These are phyloP conservation scores for Argyrosomus japonicus DNA, from an alignment of 2,113 vertebrate genomes.

Conservation along the genomic window DNA sequence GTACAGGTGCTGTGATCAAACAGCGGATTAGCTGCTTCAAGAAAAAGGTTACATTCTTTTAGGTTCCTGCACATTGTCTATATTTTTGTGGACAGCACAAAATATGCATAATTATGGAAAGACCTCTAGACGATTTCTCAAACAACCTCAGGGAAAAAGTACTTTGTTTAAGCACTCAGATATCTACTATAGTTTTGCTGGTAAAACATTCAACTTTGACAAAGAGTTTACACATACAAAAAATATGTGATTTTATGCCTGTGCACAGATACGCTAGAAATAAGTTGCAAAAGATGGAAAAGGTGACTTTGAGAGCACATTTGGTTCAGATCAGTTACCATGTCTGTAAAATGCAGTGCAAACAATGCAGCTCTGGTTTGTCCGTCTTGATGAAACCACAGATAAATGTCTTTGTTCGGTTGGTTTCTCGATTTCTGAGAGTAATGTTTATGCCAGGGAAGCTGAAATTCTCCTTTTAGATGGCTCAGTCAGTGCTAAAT, in stretches of 20 bases:
- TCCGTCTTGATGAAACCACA: constrained; percentile 22
- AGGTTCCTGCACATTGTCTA: constrained; percentile 33
- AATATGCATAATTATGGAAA: constrained; percentile 48
- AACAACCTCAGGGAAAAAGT: constrained; percentile 42
- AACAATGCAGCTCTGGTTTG: constrained; percentile 2
- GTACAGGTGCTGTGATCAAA: constrained; percentile 43
- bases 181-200: constrained; percentile 12
- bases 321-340: constrained; percentile 9
- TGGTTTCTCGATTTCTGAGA: constrained; percentile 6
- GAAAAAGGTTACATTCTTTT: constrained; percentile 23
- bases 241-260: neutral
- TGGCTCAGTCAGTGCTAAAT: constrained; percentile 34
- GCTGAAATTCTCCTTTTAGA: constrained; percentile 3
- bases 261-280: constrained; percentile 1
- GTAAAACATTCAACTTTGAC: constrained; percentile 8
- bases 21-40: constrained; percentile 10
- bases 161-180: constrained; percentile 17
- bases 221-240: constrained; percentile 1
- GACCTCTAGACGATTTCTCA: constrained; percentile 36
- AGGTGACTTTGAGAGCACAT: constrained; percentile 11
- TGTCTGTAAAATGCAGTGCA: neutral
- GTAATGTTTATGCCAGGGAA: neutral
- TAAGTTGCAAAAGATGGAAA: constrained; percentile 3
- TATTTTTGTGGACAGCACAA: constrained; percentile 40
- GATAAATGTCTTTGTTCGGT: constrained; percentile 5